phyloP scores from a whole-genome alignment of 2,888 invertebrate genomes.

The Alentia gelatinosa region DNA sequence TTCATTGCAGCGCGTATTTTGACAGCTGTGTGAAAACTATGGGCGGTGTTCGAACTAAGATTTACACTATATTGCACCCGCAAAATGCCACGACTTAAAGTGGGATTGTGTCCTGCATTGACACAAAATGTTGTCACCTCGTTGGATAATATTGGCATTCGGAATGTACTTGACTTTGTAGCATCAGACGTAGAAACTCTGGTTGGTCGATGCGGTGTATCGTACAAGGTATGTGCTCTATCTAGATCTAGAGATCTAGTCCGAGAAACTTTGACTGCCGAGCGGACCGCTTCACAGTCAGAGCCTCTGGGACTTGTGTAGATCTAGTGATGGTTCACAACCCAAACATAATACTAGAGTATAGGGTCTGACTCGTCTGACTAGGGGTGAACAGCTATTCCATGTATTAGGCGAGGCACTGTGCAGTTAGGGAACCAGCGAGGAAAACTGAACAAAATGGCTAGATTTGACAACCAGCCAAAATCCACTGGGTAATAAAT shows the following conservation, averaged over 20 bases:
- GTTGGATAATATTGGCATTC: constrained; percentile 62
- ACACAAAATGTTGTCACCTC: constrained; percentile 44
- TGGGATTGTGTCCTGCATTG: constrained; percentile 56
- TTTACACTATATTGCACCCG: not conserved
- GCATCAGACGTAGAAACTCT: constrained; percentile 67
- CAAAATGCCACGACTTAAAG: constrained; percentile 50
- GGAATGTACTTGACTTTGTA: constrained; percentile 68
- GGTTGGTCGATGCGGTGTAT: constrained; percentile 64
- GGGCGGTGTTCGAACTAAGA: not conserved
- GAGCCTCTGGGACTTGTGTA: not conserved
- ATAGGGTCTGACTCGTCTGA: too few relatives aligned
- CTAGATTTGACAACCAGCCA: too few relatives aligned
- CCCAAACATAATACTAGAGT: too few relatives aligned
- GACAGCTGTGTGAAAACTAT: not conserved
- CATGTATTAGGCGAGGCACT: too few relatives aligned
- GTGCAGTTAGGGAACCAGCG: too few relatives aligned
- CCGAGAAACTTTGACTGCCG: too few relatives aligned
- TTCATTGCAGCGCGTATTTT: not conserved
- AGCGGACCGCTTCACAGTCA: too few relatives aligned
- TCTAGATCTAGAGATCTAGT: not conserved
- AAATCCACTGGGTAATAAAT: too few relatives aligned
- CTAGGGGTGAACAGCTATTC: too few relatives aligned
- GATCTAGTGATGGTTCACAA: too few relatives aligned
- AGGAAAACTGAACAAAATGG: too few relatives aligned
- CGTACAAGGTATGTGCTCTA: constrained; percentile 69